phyloP scores from a whole-genome alignment of 2,797 vertebrate species.

The Adelosebastes latens region DNA sequence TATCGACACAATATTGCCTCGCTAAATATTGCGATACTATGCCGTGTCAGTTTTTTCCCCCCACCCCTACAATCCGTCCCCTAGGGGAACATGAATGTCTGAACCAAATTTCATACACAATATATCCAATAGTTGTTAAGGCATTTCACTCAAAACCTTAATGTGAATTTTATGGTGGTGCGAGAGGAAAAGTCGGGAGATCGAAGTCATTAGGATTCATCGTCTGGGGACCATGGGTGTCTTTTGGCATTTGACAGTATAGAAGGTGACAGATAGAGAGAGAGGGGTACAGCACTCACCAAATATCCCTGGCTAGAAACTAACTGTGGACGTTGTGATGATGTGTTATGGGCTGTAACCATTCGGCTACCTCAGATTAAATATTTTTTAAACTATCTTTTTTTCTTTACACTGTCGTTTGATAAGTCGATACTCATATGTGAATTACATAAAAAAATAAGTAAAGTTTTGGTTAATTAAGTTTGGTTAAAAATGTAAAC shows the following conservation, averaged over 20 bases:
- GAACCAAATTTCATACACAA: no score
- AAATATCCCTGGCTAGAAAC: no score
- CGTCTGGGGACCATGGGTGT: not conserved
- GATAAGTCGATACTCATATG: not conserved
- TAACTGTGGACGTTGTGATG: no score
- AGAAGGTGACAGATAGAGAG: not conserved
- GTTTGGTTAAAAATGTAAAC: not conserved
- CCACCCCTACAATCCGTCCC: not conserved
- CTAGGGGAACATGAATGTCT: no score
- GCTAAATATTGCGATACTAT: not conserved
- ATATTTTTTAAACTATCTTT: not conserved
- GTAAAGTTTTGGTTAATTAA: not conserved
- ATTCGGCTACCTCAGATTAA: not conserved
- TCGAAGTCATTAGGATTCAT: not conserved
- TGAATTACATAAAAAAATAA: not conserved
- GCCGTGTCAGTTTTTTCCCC: not conserved
- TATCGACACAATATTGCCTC: not conserved
- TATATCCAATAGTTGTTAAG: no score
- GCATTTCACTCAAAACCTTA: no score
- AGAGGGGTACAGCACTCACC: no score
- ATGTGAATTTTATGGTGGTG: no score
- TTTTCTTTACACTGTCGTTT: not conserved
- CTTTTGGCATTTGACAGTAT: not conserved
- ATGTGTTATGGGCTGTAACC: no score
- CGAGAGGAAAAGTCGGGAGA: no score